Evolutionary conservation across 2,888 invertebrate genomes (phyloP), one percentile per base, ranked within the genome.

Genomic region (Cryptus armator): DNA sequence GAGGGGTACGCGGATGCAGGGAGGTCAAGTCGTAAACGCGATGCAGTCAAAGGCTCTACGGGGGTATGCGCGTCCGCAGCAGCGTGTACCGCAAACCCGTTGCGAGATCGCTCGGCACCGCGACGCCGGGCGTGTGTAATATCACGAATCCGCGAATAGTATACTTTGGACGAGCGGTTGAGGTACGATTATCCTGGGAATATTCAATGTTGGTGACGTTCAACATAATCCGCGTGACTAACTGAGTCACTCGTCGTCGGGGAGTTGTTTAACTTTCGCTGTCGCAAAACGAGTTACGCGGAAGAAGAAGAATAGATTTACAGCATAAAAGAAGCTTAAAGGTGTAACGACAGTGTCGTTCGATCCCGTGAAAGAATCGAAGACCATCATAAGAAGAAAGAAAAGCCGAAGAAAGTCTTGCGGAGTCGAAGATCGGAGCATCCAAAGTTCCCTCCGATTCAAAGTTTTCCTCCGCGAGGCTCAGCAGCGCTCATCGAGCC

Each of bases 101-200:
- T 74, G 59, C 72, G 59, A 66, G 74, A 79, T 83, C 83, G 85
- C 87, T 84, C 85, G 79, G 76, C 89, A 80, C 62, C 88, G 89
- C 86, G 89, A 83, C 89, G 88, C 87, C 88, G 75, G 62, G 68
- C 83, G 83, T 88, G 83, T 88, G 89, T 19, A 19, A 90, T 88
- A 91, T 89, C 88, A 89, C 85, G 89, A 37, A 3, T 74, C 59
- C 67, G 48, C 70, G 29, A 14, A 37, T 16, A 64, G 44, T 64
- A 48, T 32, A 48, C 29, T 24, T 71, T 46, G 44, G 12, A 9
- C 12, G 56, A 24, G 19, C 56, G 24, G 19, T 56, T 29, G 32
- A 10, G 29, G 24, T 46, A 62, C 59, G 32, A 46, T 46, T 32
- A 74, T 59, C 46, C 62, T 43, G 29, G n/a, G n/a, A n/a, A 32